Conservation (phyloP, 2,888 invertebrate species). For the Psylliodes chrysocephalus region DNA sequence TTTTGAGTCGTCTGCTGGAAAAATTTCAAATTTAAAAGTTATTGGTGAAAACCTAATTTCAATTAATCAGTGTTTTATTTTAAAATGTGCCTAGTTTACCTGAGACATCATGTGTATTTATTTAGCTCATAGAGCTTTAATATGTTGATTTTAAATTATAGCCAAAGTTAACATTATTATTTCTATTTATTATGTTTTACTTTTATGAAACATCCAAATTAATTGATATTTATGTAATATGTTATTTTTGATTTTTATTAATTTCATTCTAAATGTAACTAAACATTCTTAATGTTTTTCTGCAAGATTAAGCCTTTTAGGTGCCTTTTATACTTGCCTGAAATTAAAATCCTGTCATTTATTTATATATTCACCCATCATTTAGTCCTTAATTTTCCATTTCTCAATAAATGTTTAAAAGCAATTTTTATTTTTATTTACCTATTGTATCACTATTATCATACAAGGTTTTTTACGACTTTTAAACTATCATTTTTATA, state of each 20-base stretch:
- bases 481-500: no score
- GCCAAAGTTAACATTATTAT: slow-evolving; percentile 64
- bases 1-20: no score
- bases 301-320: slow-evolving; percentile 42
- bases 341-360: slow-evolving; percentile 36
- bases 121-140: slow-evolving; percentile 52
- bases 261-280: slow-evolving; percentile 12
- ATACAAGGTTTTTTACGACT: no score
- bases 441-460: no score
- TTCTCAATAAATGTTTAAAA: slow-evolving; percentile 61
- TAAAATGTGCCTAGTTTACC: no score
- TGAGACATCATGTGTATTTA: no score
- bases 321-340: slow-evolving; percentile 44
- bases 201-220: slow-evolving; percentile 32
- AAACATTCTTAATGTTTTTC: slow-evolving; percentile 16
- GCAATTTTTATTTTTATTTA: no score
- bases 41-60: no score
- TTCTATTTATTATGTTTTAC: slow-evolving; percentile 59
- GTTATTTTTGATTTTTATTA: no score
- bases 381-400: slow-evolving; percentile 52
- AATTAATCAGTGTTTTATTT: no score
- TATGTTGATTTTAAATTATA: slow-evolving; percentile 57
- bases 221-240: slow-evolving; percentile 31
- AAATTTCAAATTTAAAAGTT: no score
- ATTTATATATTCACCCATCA: slow-evolving; percentile 30